Conservation (phyloP, 2,113 vertebrate genomes). For the Myocastor coypus region DNA sequence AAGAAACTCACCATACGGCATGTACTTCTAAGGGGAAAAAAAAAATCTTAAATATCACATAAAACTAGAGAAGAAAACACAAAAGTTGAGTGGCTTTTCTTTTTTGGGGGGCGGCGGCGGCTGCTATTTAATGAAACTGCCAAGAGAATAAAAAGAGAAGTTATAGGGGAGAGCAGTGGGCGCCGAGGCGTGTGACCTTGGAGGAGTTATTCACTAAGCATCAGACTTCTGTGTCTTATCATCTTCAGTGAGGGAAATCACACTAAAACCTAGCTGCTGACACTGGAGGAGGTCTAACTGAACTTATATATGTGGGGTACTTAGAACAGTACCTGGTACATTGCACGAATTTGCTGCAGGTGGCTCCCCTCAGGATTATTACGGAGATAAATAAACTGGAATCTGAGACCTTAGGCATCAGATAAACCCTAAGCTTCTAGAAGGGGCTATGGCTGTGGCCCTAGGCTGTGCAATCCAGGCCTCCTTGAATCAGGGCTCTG, state of each 20-base stretch:
- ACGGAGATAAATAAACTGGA: slow-evolving; percentile 44
- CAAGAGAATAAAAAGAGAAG: not conserved
- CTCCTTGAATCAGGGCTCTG: slow-evolving; percentile 78
- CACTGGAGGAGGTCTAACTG: not conserved
- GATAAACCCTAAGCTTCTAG: slow-evolving; percentile 38
- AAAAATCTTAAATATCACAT: not conserved
- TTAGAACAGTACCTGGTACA: not conserved
- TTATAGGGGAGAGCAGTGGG: too few species aligned
- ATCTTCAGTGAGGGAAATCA: not conserved
- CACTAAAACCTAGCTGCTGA: not conserved
- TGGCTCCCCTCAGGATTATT: slow-evolving; percentile 33
- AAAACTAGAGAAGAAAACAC: slow-evolving; percentile 6
- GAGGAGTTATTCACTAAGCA: not conserved
- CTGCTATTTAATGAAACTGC: not conserved
- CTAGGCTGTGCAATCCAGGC: slow-evolving; percentile 77
- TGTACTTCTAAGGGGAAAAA: not conserved
- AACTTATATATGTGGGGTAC: not conserved
- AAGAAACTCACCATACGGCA: too few species aligned
- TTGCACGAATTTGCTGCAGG: not conserved
- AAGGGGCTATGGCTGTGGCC: slow-evolving; percentile 75
- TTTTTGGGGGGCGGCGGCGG: too few species aligned
- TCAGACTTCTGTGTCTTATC: not conserved
- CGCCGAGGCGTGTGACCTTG: not conserved
- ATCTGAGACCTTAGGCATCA: slow-evolving; percentile 40
- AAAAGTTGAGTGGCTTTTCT: not conserved